Base-by-base conservation (phyloP, 1,140 invertebrate species). In the Drosophila rufa region DNA sequence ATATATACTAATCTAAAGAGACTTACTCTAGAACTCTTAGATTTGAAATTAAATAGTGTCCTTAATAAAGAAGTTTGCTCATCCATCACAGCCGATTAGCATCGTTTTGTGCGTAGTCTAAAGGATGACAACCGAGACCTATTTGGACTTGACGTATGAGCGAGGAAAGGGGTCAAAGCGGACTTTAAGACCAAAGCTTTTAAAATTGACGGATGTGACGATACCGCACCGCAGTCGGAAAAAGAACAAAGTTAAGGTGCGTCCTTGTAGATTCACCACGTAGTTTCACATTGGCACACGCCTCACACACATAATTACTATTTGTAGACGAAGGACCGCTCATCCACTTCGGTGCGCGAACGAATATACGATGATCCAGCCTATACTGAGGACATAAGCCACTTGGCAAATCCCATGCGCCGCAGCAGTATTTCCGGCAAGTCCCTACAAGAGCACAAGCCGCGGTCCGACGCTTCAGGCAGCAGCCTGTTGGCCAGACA, bases 351-450 rank as follows among this genome's bases (percentile, higher is more conserved):
- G 7, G 90, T 93, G 6, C 81, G 92, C 22, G 92, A 93, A 48
- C 81, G 92, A 12, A 92, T 92, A 40, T 89, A 92, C 8, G 92
- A 93, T 77, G 92, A 93, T 77, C 92, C 92, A 2, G 92, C 92
- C 27, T 93, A 92, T 45, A 93, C 92, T 3, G 92, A 92, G 50
- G 92, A 93, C 59, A 93, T 93, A 17, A 92, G 92, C 56, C 92
- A 93, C 47, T 61, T 93, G 51, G 92, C 92, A 1, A 91, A 92
- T 43, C 92, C 92, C 7, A 57, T 92, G 66, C 85, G 92, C 11
- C 82, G 92, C 25, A 93, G 78, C 71, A 93, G 92, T 67, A 68
- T 92, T 45, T 90, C 90, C 7, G 82, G 89, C 15, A 91, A 89
- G 8, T 67, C 77, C 0, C 58, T 79, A 7, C 22, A 59, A 6